Percentiles rank a stretch among this genome's conserved stretches.
Conservation (phyloP, 2,113 vertebrate species). For the Todiramphus chloris region DNA sequence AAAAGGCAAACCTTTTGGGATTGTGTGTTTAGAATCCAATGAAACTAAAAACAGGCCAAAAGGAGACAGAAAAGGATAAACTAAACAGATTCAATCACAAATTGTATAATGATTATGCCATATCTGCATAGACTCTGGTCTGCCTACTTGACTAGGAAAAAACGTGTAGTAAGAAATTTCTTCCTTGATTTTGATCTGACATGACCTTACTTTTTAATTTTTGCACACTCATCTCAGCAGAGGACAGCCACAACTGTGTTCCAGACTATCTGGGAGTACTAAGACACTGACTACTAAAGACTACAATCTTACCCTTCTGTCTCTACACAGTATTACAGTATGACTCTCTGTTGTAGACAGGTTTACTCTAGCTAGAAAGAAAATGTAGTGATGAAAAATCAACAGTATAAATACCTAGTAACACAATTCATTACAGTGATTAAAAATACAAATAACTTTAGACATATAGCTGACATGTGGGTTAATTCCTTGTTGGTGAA, state of each 20-base stretch:
- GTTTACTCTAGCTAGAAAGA: neutral
- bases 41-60: neutral
- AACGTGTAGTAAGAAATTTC: neutral
- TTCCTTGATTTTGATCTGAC: neutral
- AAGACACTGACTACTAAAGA: neutral
- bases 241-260: neutral
- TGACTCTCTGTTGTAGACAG: neutral
- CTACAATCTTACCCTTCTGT: neutral
- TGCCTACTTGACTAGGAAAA: neutral
- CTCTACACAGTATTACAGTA: neutral
- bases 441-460: neutral
- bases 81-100: neutral
- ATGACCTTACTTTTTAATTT: neutral
- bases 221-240: neutral
- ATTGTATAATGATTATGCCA: accelerated
- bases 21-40: neutral
- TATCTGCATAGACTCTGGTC: neutral
- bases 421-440: neutral
- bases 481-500: neutral
- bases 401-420: neutral
- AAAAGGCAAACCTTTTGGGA: neutral
- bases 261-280: neutral
- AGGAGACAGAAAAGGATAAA: neutral
- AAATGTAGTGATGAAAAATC: neutral
- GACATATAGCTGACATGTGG: neutral